Evolutionary conservation across 2,888 invertebrate species (phyloP).

Genomic region (Nemotelus pantherinus): DNA sequence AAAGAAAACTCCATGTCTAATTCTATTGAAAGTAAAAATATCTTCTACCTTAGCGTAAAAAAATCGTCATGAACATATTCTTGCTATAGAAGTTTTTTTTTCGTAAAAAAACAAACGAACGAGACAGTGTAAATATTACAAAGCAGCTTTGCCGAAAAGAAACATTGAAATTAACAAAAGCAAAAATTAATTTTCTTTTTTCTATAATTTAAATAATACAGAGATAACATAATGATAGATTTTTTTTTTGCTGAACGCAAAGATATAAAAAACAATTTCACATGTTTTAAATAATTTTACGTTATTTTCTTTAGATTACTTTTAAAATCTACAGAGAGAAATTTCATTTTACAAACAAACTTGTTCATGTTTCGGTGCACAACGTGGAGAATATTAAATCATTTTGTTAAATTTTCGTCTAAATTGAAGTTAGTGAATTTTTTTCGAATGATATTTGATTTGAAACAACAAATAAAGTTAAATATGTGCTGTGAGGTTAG

Average conservation of each 20-base stretch:
- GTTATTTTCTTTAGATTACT: not conserved
- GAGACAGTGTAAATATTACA: not conserved
- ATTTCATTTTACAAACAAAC: not conserved
- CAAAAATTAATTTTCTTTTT: not conserved
- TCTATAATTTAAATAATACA: conserved; percentile 13
- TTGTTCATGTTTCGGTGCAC: not conserved
- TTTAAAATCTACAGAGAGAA: conserved; percentile 24
- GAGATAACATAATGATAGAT: not conserved
- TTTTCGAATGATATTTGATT: not conserved
- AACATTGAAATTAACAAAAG: conserved; percentile 10
- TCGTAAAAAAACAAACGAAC: not conserved
- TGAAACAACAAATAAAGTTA: not conserved
- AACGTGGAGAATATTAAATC: not conserved
- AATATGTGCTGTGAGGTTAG: not conserved
- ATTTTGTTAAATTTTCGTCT: too few species aligned
- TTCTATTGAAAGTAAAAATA: not conserved
- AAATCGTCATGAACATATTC: not conserved
- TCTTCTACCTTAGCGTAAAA: not conserved
- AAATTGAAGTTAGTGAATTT: not conserved
- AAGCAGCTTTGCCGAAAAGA: conserved; percentile 17
- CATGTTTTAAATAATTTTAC: not conserved
- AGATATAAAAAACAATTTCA: not conserved
- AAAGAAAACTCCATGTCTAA: not conserved
- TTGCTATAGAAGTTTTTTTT: too few species aligned
- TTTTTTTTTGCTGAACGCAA: not conserved